Conservation (phyloP, 2,113 vertebrate species). For the Notechis scutatus region DNA sequence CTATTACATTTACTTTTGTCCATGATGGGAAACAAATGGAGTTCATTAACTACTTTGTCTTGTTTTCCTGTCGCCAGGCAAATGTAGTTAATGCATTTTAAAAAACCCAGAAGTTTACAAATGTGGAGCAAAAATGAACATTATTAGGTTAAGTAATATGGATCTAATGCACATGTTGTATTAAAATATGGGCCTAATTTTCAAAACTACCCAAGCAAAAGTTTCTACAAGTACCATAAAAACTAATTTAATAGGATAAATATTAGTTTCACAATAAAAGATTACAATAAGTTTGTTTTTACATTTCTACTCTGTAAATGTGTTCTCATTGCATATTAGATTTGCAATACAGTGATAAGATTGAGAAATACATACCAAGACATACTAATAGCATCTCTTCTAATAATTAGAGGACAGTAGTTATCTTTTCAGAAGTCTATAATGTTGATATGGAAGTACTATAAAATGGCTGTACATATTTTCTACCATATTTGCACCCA, state of each 20-base stretch:
- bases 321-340: too few species aligned
- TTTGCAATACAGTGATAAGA: background rate
- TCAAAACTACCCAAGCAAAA: background rate
- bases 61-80: background rate
- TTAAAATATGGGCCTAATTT: background rate
- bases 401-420: background rate
- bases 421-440: background rate
- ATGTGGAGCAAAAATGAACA: constrained; percentile 7
- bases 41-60: background rate
- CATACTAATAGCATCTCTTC: background rate
- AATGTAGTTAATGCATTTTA: background rate
- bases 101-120: background rate
- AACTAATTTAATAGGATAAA: background rate
- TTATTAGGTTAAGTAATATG: background rate
- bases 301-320: background rate
- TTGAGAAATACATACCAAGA: background rate
- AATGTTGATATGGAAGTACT: background rate
- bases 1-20: background rate
- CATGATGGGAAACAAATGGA: background rate
- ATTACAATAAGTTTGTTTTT: background rate
- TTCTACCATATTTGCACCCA: background rate
- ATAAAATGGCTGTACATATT: background rate
- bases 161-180: background rate
- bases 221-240: background rate
- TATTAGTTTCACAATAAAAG: background rate